Evolutionary conservation across 2,888 invertebrate genomes (phyloP), one percentile per base, ranked within the genome.

Genomic region (Myopa tessellatipennis): DNA sequence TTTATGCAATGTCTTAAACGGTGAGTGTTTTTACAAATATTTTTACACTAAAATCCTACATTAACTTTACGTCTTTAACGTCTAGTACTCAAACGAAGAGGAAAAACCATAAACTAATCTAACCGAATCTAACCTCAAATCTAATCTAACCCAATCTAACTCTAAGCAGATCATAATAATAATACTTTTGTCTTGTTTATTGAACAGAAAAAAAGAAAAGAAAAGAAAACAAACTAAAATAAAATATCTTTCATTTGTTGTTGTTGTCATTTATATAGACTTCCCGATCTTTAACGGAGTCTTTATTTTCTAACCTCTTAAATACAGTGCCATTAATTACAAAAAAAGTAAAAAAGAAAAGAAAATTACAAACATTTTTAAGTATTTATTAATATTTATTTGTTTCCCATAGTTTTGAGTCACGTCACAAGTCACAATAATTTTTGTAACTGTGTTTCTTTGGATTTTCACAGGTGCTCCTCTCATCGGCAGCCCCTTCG

Each of bases 381-480:
- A 63, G 50, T 34, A 55, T 74, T 70, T 74, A 73, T 73, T 70
- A 76, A 73, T 73, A 58, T 73, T 77, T 58, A 67, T 77, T 78
- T 50, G n/a, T 36, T 77, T 73, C 74, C 72, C 52, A 70, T 63
- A 38, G 60, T 71, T 65, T 18, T 58, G 40, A 71, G 26, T 72
- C 14, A 55, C 38, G 58, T 36, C n/a, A 71, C 26, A 52, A 38
- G 65, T 63, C 52, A 14, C 16, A 69, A 58, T 72, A 60, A 40
- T 50, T 72, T 14, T 26, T 26, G 26, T 26, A 26, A 26, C 40
- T 50, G 61, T 45, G n/a, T 16, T 71, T 58, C n/a, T 72, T 65
- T 16, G 5, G 10, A 58, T 76, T 60, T 68, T 40, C 69, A 71
- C 77, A 93, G 93, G 93, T 87, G 91, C 92, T 80, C 91, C 91